Base-by-base conservation (phyloP, 2,113 vertebrate genomes). In the Semicossyphus pulcher region DNA sequence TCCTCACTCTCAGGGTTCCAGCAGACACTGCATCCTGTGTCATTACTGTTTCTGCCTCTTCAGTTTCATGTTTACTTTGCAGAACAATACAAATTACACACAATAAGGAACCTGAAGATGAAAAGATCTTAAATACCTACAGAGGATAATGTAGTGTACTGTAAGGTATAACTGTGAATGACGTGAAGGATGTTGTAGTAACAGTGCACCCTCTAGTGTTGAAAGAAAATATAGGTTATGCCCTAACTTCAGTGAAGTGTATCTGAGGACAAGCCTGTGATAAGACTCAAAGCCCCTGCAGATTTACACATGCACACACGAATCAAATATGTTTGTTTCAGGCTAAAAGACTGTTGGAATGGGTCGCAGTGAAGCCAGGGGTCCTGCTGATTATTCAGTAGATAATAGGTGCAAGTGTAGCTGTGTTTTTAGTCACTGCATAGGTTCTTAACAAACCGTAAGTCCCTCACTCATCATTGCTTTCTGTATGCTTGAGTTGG, bases 151-250 rank as follows among this genome's bases (percentile, higher is more conserved):
- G 1, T 66, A 7, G 6, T 20, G 11, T 21, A 28, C 2, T 47
- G 45, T n/a, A n/a, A n/a, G n/a, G n/a, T 32, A 10, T 29, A 20
- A 53, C 44, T 53, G n/a, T 20, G 18, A 45, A 31, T 26, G 5
- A 41, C 20, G 32, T 20, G 10, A 26, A 34, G 9, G 3, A 69
- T 59, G 34, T 72, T 18, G 48, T 56, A 73, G 74, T 85, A 3
- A 61, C 10, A 83, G 66, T 78, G 86, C 76, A 15, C 90, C 92
- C 86, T 88, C 93, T 92, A 83, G 74, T 78, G 91, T 51, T 71
- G 10, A 37, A 41, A 0, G 4, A 61, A 52, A 51, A 29, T 11
- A 42, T 57, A n/a, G 37, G 14, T 41, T 41, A 39, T 0, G n/a
- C 8, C 28, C 18, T 10, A 18, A 23, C 14, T 28, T 16, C n/a